Percentiles rank a stretch among this genome's conserved stretches.
Evolutionary conservation across 2,888 invertebrate species (phyloP).

Genomic region (Agrotis ipsilon): DNA sequence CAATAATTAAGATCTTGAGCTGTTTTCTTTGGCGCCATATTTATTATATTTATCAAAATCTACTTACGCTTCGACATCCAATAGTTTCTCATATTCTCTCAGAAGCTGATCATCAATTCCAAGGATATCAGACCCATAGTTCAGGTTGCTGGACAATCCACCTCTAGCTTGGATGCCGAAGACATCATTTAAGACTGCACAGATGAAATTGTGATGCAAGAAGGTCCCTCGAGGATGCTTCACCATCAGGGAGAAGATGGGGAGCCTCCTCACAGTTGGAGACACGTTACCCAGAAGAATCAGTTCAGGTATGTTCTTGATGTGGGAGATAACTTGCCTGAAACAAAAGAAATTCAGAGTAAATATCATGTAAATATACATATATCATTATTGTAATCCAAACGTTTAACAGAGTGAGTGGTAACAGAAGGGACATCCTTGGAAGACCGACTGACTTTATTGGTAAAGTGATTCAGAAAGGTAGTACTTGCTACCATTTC

Average conservation of each 20-base stretch:
- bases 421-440: too few species aligned
- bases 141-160: conserved; percentile 95
- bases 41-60: conserved; percentile 15
- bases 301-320: conserved; percentile 95
- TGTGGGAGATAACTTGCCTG: conserved; percentile 95
- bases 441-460: too few species aligned
- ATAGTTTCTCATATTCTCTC: conserved; percentile 93
- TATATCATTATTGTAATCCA: too few species aligned
- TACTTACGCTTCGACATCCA: conserved; percentile 88
- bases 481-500: background rate
- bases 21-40: conserved; percentile 1
- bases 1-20: conserved; percentile 34
- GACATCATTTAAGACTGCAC: conserved; percentile 96
- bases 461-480: too few species aligned
- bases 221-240: conserved; percentile 95
- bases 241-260: conserved; percentile 96
- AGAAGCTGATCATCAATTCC: conserved; percentile 95
- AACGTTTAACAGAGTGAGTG: too few species aligned
- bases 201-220: conserved; percentile 97
- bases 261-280: conserved; percentile 93
- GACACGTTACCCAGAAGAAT: conserved; percentile 94
- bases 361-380: too few species aligned
- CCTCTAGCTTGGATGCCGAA: conserved; percentile 97
- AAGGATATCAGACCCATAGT: conserved; percentile 96
- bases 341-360: conserved; percentile 71